phyloP scores from a whole-genome alignment of 2,888 invertebrate genomes.

The Byasa hedistus region DNA sequence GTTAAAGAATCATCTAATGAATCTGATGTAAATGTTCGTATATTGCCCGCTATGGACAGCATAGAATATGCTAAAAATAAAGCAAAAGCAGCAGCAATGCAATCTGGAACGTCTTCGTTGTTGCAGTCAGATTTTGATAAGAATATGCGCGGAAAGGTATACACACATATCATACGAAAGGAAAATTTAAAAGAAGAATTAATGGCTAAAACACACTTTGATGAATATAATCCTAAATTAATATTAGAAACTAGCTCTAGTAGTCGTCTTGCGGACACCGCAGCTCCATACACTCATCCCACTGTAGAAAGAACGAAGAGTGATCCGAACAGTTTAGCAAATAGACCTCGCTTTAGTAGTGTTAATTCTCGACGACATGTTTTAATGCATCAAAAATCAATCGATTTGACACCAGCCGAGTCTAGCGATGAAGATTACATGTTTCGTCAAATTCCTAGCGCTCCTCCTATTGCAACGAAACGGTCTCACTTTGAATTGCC shows the following conservation, averaged over 20 bases:
- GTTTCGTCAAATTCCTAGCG: slow-evolving; percentile 87
- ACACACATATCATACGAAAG: slow-evolving; percentile 70
- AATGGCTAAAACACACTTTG: slow-evolving; percentile 84
- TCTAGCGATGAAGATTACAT: slow-evolving; percentile 91
- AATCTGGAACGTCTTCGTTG: slow-evolving; percentile 74
- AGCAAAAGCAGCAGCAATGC: slow-evolving; percentile 65
- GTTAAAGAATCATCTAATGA: slow-evolving; percentile 76
- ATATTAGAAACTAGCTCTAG: slow-evolving; percentile 78
- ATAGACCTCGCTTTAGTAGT: slow-evolving; percentile 85
- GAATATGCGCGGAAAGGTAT: slow-evolving; percentile 65
- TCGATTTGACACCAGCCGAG: slow-evolving; percentile 90
- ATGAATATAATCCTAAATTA: slow-evolving; percentile 86
- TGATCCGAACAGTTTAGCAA: slow-evolving; percentile 89
- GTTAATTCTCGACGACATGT: slow-evolving; percentile 88
- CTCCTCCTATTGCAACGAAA: slow-evolving; percentile 85
- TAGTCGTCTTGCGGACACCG: slow-evolving; percentile 73
- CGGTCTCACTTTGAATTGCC: slow-evolving; percentile 85
- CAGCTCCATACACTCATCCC: slow-evolving; percentile 82
- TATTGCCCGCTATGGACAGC: slow-evolving; percentile 77
- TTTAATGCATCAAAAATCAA: slow-evolving; percentile 91
- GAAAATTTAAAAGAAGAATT: slow-evolving; percentile 82
- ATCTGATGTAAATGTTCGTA: slow-evolving; percentile 72
- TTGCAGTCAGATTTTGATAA: slow-evolving; percentile 83
- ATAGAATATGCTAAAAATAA: slow-evolving; percentile 80
- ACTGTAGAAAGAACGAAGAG: slow-evolving; percentile 92